Evolutionary conservation across 2,888 invertebrate species (phyloP).

Genomic region (Digitonthophagus gazella): DNA sequence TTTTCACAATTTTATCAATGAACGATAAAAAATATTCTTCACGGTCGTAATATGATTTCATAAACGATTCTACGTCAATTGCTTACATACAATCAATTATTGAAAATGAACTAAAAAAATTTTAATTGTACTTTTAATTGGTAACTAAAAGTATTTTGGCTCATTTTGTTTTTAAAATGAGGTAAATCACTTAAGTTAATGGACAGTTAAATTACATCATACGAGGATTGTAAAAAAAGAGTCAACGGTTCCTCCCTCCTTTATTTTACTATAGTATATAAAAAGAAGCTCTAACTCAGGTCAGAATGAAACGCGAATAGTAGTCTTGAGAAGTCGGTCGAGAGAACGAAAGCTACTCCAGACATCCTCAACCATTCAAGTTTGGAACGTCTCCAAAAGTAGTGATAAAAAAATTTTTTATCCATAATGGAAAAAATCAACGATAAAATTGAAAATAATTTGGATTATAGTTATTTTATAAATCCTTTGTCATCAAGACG

Average conservation of each 20-base stretch:
- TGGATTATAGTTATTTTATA: slow-evolving; percentile 54
- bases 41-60: background rate
- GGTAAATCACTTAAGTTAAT: background rate
- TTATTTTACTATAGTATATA: slow-evolving; percentile 4
- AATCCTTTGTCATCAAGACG: slow-evolving; percentile 53
- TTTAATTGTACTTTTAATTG: background rate
- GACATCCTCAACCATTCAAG: background rate
- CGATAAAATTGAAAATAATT: slow-evolving; percentile 24
- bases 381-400: background rate
- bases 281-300: background rate
- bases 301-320: background rate
- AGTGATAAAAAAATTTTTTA: no score
- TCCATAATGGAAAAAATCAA: slow-evolving; percentile 17
- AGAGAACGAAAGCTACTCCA: background rate
- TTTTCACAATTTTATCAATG: background rate
- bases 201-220: background rate
- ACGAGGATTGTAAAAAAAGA: background rate
- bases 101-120: no score
- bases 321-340: slow-evolving; percentile 4
- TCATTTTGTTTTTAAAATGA: background rate
- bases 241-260: slow-evolving; percentile 7
- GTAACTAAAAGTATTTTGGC: background rate
- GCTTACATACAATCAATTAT: no score
- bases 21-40: background rate
- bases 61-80: no score